Conservation (phyloP, 2,888 invertebrate genomes). For the Noctua janthe region DNA sequence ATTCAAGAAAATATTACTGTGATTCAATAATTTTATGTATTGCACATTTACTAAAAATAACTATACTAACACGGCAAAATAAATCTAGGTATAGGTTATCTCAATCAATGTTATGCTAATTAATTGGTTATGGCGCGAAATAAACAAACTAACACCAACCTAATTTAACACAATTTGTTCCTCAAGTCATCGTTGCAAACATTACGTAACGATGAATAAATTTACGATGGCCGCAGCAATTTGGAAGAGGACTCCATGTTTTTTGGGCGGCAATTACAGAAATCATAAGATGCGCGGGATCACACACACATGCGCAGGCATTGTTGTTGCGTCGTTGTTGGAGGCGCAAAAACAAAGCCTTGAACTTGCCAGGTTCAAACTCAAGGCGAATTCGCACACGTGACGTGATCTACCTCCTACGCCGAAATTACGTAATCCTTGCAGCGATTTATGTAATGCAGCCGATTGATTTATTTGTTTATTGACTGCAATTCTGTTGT, state of each 20-base stretch:
- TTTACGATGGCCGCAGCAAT: constrained; percentile 42
- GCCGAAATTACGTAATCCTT: constrained; percentile 83
- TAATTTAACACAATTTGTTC: not conserved
- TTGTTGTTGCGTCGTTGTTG: constrained; percentile 79
- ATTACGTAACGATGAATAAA: constrained; percentile 41
- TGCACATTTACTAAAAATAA: not conserved
- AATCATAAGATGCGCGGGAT: constrained; percentile 70
- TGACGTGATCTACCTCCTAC: constrained; percentile 82
- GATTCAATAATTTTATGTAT: not conserved
- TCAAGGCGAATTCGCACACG: constrained; percentile 86
- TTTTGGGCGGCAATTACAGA: constrained; percentile 69
- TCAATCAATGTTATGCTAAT: not conserved
- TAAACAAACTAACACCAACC: constrained; percentile 16
- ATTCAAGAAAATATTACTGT: not conserved
- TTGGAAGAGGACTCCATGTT: constrained; percentile 49
- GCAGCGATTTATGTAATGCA: constrained; percentile 46
- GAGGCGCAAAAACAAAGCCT: constrained; percentile 87
- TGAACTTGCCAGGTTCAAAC: constrained; percentile 88
- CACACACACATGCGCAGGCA: constrained; percentile 75
- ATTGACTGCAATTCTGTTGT: not conserved
- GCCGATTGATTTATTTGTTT: constrained; percentile 17
- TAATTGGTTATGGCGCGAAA: constrained; percentile 37
- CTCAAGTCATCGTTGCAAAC: not conserved
- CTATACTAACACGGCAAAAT: constrained; percentile 18
- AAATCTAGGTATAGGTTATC: not conserved